Conservation (phyloP, 2,797 vertebrate species). For the Tapera naevia region DNA sequence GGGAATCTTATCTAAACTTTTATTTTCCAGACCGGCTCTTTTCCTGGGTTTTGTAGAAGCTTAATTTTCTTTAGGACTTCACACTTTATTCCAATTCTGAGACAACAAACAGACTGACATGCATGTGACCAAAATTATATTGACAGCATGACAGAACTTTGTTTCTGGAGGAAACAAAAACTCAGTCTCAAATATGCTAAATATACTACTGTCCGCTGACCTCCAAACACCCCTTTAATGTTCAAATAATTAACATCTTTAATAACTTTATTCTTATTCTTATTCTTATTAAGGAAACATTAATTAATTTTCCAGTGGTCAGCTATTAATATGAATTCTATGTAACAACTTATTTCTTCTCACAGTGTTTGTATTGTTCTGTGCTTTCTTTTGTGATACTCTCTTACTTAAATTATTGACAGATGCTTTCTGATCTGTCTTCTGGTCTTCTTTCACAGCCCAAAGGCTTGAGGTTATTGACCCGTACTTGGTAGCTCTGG, state of each 20-base stretch:
- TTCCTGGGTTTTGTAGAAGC: background rate
- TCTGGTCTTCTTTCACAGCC: background rate
- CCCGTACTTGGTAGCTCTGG: background rate
- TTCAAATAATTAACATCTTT: background rate
- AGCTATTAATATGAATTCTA: background rate
- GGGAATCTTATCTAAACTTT: background rate
- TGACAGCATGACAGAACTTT: background rate
- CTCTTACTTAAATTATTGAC: background rate
- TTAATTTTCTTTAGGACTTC: background rate
- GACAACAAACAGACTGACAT: background rate
- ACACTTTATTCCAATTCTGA: background rate
- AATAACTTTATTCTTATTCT: background rate
- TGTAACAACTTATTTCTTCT: background rate
- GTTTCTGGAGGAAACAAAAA: background rate
- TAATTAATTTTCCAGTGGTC: background rate
- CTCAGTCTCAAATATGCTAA: background rate
- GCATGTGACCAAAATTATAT: background rate
- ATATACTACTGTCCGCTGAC: background rate
- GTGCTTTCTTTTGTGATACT: background rate
- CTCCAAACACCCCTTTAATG: background rate
- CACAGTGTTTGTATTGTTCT: background rate
- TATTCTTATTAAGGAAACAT: background rate
- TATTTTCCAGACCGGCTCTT: background rate
- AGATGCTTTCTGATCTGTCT: background rate
- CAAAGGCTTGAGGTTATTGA: background rate